Evolutionary conservation across 2,113 vertebrate species (phyloP).

Genomic region (Plectropomus leopardus): DNA sequence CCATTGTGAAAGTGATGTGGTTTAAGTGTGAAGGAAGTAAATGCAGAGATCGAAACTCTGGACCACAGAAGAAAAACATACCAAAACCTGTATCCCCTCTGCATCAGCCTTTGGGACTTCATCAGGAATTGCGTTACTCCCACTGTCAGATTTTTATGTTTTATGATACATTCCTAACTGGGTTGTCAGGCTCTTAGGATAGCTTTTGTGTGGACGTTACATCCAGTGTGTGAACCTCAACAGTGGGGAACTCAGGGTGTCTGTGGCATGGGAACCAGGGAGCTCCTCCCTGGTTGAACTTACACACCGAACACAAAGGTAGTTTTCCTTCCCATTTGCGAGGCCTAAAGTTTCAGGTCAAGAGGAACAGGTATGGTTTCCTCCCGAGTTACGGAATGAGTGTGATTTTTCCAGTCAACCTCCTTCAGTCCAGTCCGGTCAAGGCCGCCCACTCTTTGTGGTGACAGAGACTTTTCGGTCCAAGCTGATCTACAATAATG

Average conservation of each 20-base stretch:
- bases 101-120: conserved; percentile 10
- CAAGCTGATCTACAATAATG: not conserved
- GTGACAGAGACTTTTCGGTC: not conserved
- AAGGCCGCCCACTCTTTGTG: not conserved
- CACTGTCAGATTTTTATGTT: not conserved
- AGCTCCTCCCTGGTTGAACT: conserved; percentile 21
- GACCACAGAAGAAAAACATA: conserved; percentile 65
- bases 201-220: not conserved
- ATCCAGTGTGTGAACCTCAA: not conserved
- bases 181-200: not conserved
- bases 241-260: not conserved
- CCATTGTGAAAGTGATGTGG: conserved; percentile 78
- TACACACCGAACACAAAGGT: conserved; percentile 54
- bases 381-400: conserved; percentile 59
- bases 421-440: not conserved
- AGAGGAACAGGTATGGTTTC: conserved; percentile 68
- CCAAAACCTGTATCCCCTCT: conserved; percentile 25
- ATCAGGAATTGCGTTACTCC: not conserved
- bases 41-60: conserved; percentile 74
- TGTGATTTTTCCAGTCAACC: conserved; percentile 59
- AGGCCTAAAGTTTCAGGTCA: conserved; percentile 68
- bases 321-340: conserved; percentile 78
- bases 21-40: conserved; percentile 78
- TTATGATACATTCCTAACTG: not conserved
- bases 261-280: conserved; percentile 50